Evolutionary conservation across 1,140 invertebrate genomes (phyloP).

Genomic region (Tetramorium alpestre): DNA sequence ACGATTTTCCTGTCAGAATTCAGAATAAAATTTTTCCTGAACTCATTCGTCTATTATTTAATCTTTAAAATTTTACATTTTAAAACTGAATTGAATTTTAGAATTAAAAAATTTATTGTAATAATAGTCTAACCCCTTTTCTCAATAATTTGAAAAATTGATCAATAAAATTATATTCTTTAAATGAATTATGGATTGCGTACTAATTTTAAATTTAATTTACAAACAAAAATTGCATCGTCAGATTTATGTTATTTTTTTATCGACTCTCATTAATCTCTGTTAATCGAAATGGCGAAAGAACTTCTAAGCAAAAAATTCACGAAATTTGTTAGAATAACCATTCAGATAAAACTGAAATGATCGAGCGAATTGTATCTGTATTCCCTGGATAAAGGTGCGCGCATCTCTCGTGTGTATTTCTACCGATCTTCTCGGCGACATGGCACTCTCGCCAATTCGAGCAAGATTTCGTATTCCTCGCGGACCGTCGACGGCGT

Average conservation of each 20-base stretch:
- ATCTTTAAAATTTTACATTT: background rate
- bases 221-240: background rate
- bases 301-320: background rate
- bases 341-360: conserved; percentile 78
- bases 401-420: conserved; percentile 83
- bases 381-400: conserved; percentile 88
- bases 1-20: background rate
- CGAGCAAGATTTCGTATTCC: conserved; percentile 86
- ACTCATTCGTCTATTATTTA: background rate
- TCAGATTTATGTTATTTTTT: background rate
- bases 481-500: conserved; percentile 89
- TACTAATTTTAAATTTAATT: background rate
- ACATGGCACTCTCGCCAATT: conserved; percentile 90
- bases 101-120: background rate
- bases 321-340: background rate
- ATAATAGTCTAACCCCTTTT: background rate
- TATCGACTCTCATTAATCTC: background rate
- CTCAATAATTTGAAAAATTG: background rate
- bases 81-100: background rate
- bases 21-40: background rate
- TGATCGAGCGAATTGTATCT: conserved; percentile 87
- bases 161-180: background rate
- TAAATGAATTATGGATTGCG: background rate
- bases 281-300: background rate
- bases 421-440: conserved; percentile 88